These are phyloP conservation scores for Morus bassanus DNA, from an alignment of 2,797 vertebrate species.

Conservation along the genomic window DNA sequence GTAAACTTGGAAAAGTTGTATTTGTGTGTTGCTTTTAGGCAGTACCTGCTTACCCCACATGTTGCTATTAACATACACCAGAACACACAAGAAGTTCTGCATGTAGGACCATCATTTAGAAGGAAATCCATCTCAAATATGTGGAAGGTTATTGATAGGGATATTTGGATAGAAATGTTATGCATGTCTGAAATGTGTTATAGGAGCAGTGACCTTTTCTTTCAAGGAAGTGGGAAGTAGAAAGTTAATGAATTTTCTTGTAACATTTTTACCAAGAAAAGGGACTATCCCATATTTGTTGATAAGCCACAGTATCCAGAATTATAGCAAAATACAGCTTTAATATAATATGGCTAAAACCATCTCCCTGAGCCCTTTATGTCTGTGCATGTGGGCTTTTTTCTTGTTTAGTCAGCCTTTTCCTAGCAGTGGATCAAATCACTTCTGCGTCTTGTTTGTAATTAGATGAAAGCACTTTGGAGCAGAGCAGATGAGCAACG, in stretches of 20 bases:
- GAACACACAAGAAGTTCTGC: background rate
- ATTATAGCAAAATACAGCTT: background rate
- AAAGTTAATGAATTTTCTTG: background rate
- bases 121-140: background rate
- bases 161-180: background rate
- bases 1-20: background rate
- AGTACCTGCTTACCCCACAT: background rate
- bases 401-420: background rate
- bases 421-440: background rate
- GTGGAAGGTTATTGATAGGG: background rate
- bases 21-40: background rate
- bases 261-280: background rate
- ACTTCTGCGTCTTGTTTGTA: background rate
- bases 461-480: background rate
- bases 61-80: background rate
- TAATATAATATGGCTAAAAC: rapidly evolving
- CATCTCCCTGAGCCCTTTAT: background rate
- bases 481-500: background rate
- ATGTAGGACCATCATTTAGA: background rate
- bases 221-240: background rate
- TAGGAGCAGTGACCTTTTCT: background rate
- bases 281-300: background rate
- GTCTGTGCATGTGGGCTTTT: background rate
- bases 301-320: background rate
- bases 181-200: background rate